phyloP scores from a whole-genome alignment of 2,888 invertebrate genomes.

The Chesias legatella region DNA sequence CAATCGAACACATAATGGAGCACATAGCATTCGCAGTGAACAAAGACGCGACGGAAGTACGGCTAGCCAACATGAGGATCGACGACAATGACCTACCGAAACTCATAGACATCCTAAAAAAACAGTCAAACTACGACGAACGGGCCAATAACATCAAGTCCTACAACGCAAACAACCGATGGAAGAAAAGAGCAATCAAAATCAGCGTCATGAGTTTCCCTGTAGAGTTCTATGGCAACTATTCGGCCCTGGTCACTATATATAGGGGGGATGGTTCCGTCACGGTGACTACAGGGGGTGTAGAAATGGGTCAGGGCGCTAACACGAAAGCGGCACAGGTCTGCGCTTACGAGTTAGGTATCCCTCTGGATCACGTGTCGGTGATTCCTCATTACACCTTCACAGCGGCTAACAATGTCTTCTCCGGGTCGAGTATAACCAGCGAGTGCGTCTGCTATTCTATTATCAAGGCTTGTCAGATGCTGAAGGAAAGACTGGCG shows the following conservation, averaged over 20 bases:
- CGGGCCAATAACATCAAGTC: slow-evolving; percentile 69
- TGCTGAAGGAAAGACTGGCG: slow-evolving; percentile 76
- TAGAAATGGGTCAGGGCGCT: slow-evolving; percentile 89
- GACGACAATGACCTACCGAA: slow-evolving; percentile 65
- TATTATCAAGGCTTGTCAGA: slow-evolving; percentile 81
- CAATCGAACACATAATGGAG: slow-evolving; percentile 84
- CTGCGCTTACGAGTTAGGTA: slow-evolving; percentile 85
- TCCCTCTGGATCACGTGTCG: slow-evolving; percentile 81
- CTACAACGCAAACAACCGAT: slow-evolving; percentile 85
- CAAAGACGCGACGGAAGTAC: slow-evolving; percentile 81
- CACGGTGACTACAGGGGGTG: slow-evolving; percentile 84
- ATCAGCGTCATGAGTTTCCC: slow-evolving; percentile 85
- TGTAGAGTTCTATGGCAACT: slow-evolving; percentile 76
- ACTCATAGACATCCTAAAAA: slow-evolving; percentile 78
- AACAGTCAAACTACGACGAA: slow-evolving; percentile 75
- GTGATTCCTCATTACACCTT: slow-evolving; percentile 82
- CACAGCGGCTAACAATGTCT: slow-evolving; percentile 80
- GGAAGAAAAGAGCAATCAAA: slow-evolving; percentile 86
- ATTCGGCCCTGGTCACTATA: slow-evolving; percentile 82
- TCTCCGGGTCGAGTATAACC: slow-evolving; percentile 84
- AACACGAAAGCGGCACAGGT: slow-evolving; percentile 90
- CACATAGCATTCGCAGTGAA: slow-evolving; percentile 80
- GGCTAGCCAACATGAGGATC: slow-evolving; percentile 76
- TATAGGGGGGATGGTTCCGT: slow-evolving; percentile 86
- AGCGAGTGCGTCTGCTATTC: slow-evolving; percentile 82